Evolutionary conservation across 2,113 vertebrate genomes (phyloP).

Genomic region (Neomonachus schauinslandi): DNA sequence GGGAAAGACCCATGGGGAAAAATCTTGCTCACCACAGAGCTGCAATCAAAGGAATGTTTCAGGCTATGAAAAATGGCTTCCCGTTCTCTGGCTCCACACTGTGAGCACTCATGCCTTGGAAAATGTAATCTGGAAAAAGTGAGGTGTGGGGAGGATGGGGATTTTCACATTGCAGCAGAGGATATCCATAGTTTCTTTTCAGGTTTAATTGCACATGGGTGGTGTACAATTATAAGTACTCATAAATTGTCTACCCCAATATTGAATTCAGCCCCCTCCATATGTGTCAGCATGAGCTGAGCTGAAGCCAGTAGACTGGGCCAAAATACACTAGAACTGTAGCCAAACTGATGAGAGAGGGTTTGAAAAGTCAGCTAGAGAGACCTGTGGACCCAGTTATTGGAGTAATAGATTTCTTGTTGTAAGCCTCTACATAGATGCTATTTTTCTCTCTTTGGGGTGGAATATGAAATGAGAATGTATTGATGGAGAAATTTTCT

Average conservation of each 20-base stretch:
- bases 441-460: background rate
- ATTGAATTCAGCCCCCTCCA: slow-evolving; percentile 59
- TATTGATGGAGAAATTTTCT: slow-evolving; percentile 50
- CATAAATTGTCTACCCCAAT: slow-evolving; percentile 67
- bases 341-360: slow-evolving; percentile 60
- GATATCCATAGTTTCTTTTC: slow-evolving; percentile 66
- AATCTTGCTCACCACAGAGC: slow-evolving; percentile 55
- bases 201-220: slow-evolving; percentile 71
- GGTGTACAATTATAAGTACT: slow-evolving; percentile 63
- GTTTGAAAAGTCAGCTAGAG: slow-evolving; percentile 53
- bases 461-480: background rate
- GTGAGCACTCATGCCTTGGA: slow-evolving; percentile 44
- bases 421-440: background rate
- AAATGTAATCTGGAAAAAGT: slow-evolving; percentile 74
- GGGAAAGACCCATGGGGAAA: slow-evolving; percentile 65
- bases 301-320: slow-evolving; percentile 57
- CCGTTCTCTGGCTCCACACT: slow-evolving; percentile 56
- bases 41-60: slow-evolving; percentile 76
- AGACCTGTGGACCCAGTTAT: slow-evolving; percentile 21
- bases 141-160: slow-evolving; percentile 37
- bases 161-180: slow-evolving; percentile 64
- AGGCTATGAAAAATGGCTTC: slow-evolving; percentile 75
- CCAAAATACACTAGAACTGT: slow-evolving; percentile 62
- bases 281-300: slow-evolving; percentile 66
- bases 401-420: slow-evolving; percentile 63